Evolutionary conservation across 1,140 invertebrate species (phyloP), one percentile per base, ranked within the genome.

Genomic region (Cepaea nemoralis): DNA sequence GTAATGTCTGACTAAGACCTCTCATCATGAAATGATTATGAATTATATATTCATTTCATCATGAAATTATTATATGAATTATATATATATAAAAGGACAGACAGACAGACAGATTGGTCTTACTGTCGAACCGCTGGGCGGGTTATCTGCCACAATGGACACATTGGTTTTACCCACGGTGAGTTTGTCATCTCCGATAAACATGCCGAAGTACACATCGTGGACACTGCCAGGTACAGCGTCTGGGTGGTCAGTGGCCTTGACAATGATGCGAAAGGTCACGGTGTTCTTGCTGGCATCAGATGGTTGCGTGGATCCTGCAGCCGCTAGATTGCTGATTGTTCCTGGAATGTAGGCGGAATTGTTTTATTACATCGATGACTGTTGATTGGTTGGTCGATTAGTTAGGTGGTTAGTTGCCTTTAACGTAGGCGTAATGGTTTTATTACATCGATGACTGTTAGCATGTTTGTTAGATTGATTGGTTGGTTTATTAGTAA

Each of bases 261-360:
- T 84, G 59, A 86, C 50, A 16, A 83, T 39, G 63, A 86, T 63
- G 37, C 74, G 59, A 39, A 86, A 39, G 31, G 67, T 70, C n/a
- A 86, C 8, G 3, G 42, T 71, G 35, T 81, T 71, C 27, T 42
- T 67, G 6, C 48, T 40, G 69, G 69, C 59, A 0, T 40, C 37
- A 48, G 78, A 59, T 22, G 55, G 35, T 50, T 77, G 40, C 6
- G 73, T 42, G 55, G 67, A 82, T 27, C 79, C 79, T 78, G 70
- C 77, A 24, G 50, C 0, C 0, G 82, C 85, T 55, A 80, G 48
- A 71, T 86, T 86, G 42, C 55, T 83, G 63, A 87, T 50, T 16
- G n/a, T 40, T 14, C 84, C 84, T 45, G 85, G 81, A 42, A 45
- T 69, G 16, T 22, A 24, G 50, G 19, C 19, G 19, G n/a, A 55